A percentile compares a stretch with the other conserved stretches of the same genome.
Conservation (phyloP, 2,797 vertebrate genomes). For the Sebastiscus albofasciatus region DNA sequence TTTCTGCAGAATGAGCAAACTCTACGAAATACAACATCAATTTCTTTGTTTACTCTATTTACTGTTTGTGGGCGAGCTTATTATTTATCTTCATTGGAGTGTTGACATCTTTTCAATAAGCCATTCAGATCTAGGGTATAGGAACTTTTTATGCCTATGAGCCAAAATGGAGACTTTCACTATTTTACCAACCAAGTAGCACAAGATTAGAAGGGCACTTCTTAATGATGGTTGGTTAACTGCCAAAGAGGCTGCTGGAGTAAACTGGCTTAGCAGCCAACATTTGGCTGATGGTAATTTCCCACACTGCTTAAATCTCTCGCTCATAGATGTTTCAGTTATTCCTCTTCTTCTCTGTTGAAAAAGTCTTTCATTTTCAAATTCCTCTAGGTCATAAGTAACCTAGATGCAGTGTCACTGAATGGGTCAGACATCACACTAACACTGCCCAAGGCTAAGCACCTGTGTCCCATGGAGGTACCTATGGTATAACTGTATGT, state of each 20-base stretch:
- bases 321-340: background rate
- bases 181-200: background rate
- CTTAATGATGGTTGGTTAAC: slow-evolving; percentile 13
- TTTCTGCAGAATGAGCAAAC: background rate
- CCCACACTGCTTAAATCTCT: background rate
- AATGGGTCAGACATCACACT: background rate
- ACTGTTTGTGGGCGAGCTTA: background rate
- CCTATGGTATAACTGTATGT: background rate
- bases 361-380: slow-evolving; percentile 16
- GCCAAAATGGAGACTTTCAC: slow-evolving; percentile 13
- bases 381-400: slow-evolving; percentile 25
- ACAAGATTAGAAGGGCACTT: slow-evolving; percentile 13
- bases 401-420: slow-evolving; percentile 17
- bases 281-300: slow-evolving; percentile 12
- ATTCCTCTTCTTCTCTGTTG: background rate
- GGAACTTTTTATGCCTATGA: background rate
- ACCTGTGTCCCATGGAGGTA: background rate
- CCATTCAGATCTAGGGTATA: background rate
- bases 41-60: background rate
- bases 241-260: slow-evolving; percentile 19
- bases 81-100: background rate
- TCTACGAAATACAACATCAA: background rate
- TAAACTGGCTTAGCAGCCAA: background rate
- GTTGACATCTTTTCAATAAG: background rate
- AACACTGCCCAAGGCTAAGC: background rate